Base-by-base conservation (phyloP, 2,113 vertebrate species). In the Pygoscelis antarcticus region DNA sequence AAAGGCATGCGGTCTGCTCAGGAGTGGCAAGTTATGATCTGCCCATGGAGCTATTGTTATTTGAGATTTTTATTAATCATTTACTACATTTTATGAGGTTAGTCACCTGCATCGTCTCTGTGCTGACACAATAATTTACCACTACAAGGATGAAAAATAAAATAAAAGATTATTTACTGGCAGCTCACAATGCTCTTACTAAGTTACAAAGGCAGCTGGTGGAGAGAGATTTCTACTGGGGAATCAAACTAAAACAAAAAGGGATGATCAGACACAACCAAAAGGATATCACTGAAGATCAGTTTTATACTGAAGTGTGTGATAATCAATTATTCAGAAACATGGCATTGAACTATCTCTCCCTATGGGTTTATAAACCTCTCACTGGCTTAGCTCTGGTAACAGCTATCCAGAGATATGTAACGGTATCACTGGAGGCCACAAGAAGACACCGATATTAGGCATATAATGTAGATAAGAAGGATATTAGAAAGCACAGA, bases 281-380 rank as follows among this genome's bases (percentile, higher is more conserved):
- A 94, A 98, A 97, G 83, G 86, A 92, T 93, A 97, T 96, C 90
- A 6, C 75, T 71, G 69, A 76, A 69, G 86, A 97, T 98, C 95
- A 55, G 83, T 91, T 98, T 98, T 94, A 96, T 79, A 87, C 83
- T 60, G 87, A 96, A 95, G 83, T 52, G 1, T 89, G 92, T 76
- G 87, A 84, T 92, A 89, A 98, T 98, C 95, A 98, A 98, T 98
- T 98, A 98, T 98, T 98, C 94, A 98, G 61, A 96, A 95, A 87
- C 64, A 49, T 42, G 40, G 70, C n/a, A 46, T 82, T 97, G 97
- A 94, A 77, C 71, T 96, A 84, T 97, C 93, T 87, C 94, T 97
- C 90, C 93, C 92, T 55, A 60, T 57, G 90, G 97, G 91, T 96
- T 98, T 96, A 85, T 86, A 96, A 97, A 89, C 49, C 79, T 90